Base-by-base conservation (phyloP, 2,113 vertebrate genomes). In the Delphinapterus leucas region DNA sequence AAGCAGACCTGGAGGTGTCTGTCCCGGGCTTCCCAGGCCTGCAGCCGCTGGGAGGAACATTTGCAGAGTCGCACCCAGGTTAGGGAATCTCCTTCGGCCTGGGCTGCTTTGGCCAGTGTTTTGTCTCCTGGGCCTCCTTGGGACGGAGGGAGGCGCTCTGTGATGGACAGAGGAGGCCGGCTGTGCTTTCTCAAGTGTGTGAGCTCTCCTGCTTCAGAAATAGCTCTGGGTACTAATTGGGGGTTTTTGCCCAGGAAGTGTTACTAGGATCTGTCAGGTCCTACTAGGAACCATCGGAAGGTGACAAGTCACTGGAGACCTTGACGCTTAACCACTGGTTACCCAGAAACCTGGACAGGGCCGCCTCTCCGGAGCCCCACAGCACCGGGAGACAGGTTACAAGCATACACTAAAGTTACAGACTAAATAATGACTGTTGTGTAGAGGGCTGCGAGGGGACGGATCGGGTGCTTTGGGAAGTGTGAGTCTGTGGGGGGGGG, bases 251-350 rank as follows among this genome's bases (percentile, higher is more conserved):
- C 92, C 77, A 63, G 96, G 95, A 92, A 86, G 94, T 95, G 96
- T 98, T 96, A 23, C 21, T 80, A 0, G 68, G 87, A 92, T 96
- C 95, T 88, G 92, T 87, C 65, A 71, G 71, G 71, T 88, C 86
- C 93, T 96, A 92, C 98, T 97, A 94, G 94, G 96, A 97, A 94
- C 71, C 93, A 53, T 82, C 63, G 70, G 91, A 95, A 97, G 82
- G 96, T 96, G 96, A 97, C 49, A 93, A 74, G 86, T 61, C 60
- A 36, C 82, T 0, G 44, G 86, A 87, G 2, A 93, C 33, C 0
- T 44, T 21, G 14, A 58, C 49, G 41, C 90, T 49, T 88, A 96
- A 96, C 89, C 71, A 14, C 85, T 10, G 7, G 58, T 88, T 97
- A 82, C 93, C 96, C 53, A 77, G 93, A 90, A 79, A 91, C 89